Base-by-base conservation (phyloP, 2,113 vertebrate genomes). In the Takifugu flavidus region DNA sequence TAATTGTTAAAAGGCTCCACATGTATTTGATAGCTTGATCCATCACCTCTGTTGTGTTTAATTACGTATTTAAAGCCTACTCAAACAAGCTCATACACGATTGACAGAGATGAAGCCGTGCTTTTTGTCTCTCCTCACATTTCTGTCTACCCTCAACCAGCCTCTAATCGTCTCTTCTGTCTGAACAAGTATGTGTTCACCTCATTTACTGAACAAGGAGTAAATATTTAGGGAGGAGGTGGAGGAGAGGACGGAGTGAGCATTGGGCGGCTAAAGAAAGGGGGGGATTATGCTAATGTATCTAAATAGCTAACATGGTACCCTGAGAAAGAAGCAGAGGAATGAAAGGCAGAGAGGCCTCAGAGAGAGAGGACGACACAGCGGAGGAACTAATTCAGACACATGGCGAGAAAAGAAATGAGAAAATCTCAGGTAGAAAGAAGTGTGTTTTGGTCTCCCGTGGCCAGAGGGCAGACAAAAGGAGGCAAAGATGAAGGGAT, bases 201-300 rank as follows among this genome's bases (percentile, higher is more conserved):
- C 65, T 77, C 56, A 25, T 65, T 81, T 67, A 68, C 59, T 50
- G 72, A 79, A 65, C 50, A 20, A 47, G 72, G 71, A 75, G 79
- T 78, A 85, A 85, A 86, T 85, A 86, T 83, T 83, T 76, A 83
- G 70, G 74, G 28, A 65, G 71, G 59, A 75, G 27, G 82, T 67
- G 74, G 28, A 65, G 71, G 59, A 75, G 27, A 67, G 58, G 51
- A 78, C 59, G 34, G 50, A 66, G 55, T 5, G 1, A 64, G 52
- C 44, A 49, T 26, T 31, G 15, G 54, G 25, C 28, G 62, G 51
- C 50, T 77, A 56, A 70, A 31, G 55, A 31, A 66, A 13, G 51
- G 49, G 65, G 64, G 63, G 80, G 75, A 79, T 79, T 86, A 88
- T 82, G 85, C 67, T 70, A 83, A 86, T 86, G 60, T 66, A 3